phyloP scores from a whole-genome alignment of 2,113 vertebrate species.

The Oriolus oriolus region DNA sequence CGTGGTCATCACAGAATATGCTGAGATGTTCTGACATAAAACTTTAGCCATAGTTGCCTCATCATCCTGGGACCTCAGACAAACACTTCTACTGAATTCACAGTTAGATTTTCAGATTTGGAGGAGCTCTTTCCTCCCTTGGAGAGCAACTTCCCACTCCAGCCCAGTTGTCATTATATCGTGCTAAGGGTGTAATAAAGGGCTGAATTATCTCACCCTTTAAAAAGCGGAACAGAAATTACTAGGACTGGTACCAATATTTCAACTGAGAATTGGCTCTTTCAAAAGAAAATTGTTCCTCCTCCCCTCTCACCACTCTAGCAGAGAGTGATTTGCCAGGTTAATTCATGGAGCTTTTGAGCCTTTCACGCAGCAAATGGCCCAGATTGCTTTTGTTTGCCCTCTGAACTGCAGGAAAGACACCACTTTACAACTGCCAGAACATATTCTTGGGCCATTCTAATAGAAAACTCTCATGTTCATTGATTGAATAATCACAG shows the following conservation, averaged over 20 bases:
- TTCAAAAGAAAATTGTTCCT: not conserved
- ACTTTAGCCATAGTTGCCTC: not conserved
- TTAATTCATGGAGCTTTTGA: not conserved
- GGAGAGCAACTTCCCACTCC: not conserved
- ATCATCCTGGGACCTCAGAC: not conserved
- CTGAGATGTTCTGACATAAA: not conserved
- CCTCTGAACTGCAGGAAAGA: not conserved
- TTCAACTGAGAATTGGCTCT: not conserved
- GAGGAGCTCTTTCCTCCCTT: not conserved
- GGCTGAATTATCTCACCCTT: not conserved
- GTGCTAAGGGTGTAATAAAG: not conserved
- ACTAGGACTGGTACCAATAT: not conserved
- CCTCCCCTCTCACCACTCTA: not conserved
- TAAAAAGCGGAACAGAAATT: not conserved
- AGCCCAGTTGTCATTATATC: not conserved
- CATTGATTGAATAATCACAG: not conserved
- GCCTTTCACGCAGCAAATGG: not conserved
- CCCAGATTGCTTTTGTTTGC: not conserved
- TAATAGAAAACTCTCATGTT: not conserved
- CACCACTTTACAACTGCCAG: not conserved
- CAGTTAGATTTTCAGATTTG: not conserved
- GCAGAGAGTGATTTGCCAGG: not conserved
- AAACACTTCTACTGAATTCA: not conserved
- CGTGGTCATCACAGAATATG: not conserved
- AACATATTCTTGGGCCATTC: rapidly evolving